Conservation (phyloP, 2,888 invertebrate genomes). For the Leucophora obtusa region DNA sequence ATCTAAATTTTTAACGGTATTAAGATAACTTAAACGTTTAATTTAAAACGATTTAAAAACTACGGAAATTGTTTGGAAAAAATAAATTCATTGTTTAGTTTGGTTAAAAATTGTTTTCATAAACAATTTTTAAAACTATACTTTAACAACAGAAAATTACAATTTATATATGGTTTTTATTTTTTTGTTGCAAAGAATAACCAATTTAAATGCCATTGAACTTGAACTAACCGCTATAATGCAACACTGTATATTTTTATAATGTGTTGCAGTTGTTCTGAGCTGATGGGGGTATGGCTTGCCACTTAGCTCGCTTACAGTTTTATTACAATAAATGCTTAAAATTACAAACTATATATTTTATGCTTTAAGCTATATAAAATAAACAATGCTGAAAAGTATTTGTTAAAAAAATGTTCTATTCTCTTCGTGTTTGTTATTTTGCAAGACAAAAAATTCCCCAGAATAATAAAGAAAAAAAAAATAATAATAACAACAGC, state of each 20-base stretch:
- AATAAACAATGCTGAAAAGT: conserved; percentile 34
- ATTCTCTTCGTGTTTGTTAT: conserved; percentile 46
- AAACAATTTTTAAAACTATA: conserved; percentile 6
- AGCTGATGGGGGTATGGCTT: conserved; percentile 2
- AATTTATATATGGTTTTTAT: neutral
- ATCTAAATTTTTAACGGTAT: conserved; percentile 10
- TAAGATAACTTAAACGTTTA: conserved; percentile 30
- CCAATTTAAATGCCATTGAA: conserved; percentile 71
- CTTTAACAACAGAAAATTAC: neutral
- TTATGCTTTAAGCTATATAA: conserved; percentile 36
- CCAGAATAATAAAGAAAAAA: conserved; percentile 30
- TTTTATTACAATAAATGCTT: conserved; percentile 42
- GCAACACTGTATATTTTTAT: conserved; percentile 29
- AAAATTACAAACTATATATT: conserved; percentile 19
- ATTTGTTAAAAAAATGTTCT: conserved; percentile 13
- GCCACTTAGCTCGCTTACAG: conserved; percentile 24
- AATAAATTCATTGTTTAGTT: conserved; percentile 25
- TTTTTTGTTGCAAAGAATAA: conserved; percentile 14
- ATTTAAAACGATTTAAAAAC: conserved; percentile 44
- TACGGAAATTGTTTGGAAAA: conserved; percentile 42
- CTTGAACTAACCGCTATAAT: conserved; percentile 69
- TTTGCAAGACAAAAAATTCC: conserved; percentile 25
- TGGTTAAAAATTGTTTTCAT: conserved; percentile 2
- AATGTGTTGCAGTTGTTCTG: conserved; percentile 18
- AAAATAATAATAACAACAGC: conserved; percentile 14